A percentile compares a stretch with the other conserved stretches of the same genome.
Conservation (phyloP, 2,113 vertebrate genomes). For the Rhabdomys dilectus region DNA sequence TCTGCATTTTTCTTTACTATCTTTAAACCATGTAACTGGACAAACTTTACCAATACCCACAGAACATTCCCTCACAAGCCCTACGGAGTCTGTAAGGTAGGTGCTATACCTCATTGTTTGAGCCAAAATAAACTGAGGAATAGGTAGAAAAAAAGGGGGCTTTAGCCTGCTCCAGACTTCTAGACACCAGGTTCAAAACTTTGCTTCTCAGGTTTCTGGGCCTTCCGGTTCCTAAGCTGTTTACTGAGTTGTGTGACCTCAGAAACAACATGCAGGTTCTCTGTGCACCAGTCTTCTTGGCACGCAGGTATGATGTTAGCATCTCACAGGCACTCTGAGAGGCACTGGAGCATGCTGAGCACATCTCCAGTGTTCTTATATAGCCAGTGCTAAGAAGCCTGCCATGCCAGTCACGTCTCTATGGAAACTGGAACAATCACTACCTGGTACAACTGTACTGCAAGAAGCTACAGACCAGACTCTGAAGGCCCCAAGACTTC, state of each 20-base stretch:
- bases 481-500: too few relatives aligned
- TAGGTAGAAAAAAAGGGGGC: too few relatives aligned
- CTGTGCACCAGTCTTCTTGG: not conserved
- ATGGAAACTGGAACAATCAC: not conserved
- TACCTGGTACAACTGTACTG: not conserved
- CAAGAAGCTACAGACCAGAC: not conserved
- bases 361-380: not conserved
- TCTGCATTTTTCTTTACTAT: not conserved
- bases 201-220: not conserved
- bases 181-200: not conserved
- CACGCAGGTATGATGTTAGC: not conserved
- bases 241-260: not conserved
- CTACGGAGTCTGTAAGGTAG: not conserved
- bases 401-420: not conserved
- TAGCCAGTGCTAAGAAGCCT: not conserved
- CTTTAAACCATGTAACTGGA: conserved; percentile 7
- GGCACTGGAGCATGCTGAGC: not conserved
- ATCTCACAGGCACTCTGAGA: not conserved
- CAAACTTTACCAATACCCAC: conserved; percentile 12
- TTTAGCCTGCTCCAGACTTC: fast-evolving
- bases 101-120: not conserved
- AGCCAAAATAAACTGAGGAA: not conserved
- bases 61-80: not conserved
- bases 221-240: not conserved
- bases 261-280: not conserved